Evolutionary conservation across 2,888 invertebrate genomes (phyloP), one percentile per base, ranked within the genome.

Genomic region (Kryphioiulus occultus): DNA sequence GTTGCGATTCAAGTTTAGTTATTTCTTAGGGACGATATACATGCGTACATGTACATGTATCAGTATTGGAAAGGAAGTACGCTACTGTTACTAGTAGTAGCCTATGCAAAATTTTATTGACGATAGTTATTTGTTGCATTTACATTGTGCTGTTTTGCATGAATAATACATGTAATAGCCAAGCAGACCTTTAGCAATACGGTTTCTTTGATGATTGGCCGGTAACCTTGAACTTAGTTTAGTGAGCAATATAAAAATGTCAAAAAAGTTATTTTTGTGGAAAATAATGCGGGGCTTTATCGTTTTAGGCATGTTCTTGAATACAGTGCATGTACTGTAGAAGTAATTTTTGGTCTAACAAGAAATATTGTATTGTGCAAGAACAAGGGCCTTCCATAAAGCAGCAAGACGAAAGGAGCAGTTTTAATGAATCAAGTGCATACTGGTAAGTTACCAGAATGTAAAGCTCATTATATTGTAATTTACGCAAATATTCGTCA

Each of bases 101-200:
- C n/a, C 68, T 68, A 68, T 68, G 68, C 68, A 68, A 68, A 26
- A 68, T 68, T 68, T 68, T 68, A 68, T 68, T 68, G 26, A 68
- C 26, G 9, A 68, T 68, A 68, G 68, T 68, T 68, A 68, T 26
- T 68, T 26, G 26, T 26, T 68, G 68, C n/a, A n/a, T 68, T 26
- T 68, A 68, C 47, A 47, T 39, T 26, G 26, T 68, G 26, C 26
- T 68, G 68, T 26, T 15, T 26, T 26, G 68, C 68, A 12, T 30
- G 68, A 26, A 68, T 26, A 39, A 39, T 39, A 39, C 39, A n/a
- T 12, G 26, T 68, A 68, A 26, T 68, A 26, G 68, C 26, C 68
- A 12, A 68, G 12, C 68, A 68, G 68, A 26, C 9, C 68, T 26
- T 26, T 26, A 68, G 59, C 59, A 59, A 59, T 59, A 59, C n/a